A percentile compares a stretch with the other conserved stretches of the same genome.
These are phyloP conservation scores for Trichopoda pennipes DNA, from an alignment of 2,888 invertebrate species.

Conservation along the genomic window DNA sequence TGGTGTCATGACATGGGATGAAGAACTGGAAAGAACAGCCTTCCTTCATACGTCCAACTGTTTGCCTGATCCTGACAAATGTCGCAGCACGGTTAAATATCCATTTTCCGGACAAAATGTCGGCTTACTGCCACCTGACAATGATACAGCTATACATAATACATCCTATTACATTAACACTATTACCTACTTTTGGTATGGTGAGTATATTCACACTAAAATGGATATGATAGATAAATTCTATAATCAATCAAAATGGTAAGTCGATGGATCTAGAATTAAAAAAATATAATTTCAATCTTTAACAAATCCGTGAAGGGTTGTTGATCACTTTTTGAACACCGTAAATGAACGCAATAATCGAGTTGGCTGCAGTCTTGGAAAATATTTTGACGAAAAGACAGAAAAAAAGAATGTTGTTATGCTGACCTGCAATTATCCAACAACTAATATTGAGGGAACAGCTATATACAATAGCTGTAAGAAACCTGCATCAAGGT, in stretches of 20 bases:
- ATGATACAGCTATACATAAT: no score
- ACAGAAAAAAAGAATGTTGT: slow-evolving; percentile 33
- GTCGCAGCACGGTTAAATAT: no score
- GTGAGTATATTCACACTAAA: not conserved
- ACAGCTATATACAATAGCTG: slow-evolving; percentile 72
- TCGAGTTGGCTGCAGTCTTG: slow-evolving; percentile 71
- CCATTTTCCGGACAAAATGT: no score
- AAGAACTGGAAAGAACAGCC: no score
- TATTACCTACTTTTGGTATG: not conserved
- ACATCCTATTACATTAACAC: slow-evolving; percentile 4
- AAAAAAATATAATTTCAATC: not conserved
- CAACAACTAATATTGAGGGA: slow-evolving; percentile 72
- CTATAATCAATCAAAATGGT: slow-evolving; percentile 2
- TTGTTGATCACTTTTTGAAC: slow-evolving; percentile 71
- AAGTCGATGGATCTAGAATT: not conserved
- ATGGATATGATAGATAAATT: not conserved
- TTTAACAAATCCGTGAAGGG: slow-evolving; percentile 59
- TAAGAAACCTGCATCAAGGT: slow-evolving; percentile 26
- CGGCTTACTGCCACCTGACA: no score
- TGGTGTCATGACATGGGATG: no score
- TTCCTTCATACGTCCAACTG: no score
- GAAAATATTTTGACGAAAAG: slow-evolving; percentile 58
- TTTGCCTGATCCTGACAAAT: no score
- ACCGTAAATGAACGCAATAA: slow-evolving; percentile 73
- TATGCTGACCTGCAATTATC: slow-evolving; percentile 73